Evolutionary conservation across 2,797 vertebrate genomes (phyloP), one percentile per base, ranked within the genome.

Genomic region (Falco novaeseelandiae): DNA sequence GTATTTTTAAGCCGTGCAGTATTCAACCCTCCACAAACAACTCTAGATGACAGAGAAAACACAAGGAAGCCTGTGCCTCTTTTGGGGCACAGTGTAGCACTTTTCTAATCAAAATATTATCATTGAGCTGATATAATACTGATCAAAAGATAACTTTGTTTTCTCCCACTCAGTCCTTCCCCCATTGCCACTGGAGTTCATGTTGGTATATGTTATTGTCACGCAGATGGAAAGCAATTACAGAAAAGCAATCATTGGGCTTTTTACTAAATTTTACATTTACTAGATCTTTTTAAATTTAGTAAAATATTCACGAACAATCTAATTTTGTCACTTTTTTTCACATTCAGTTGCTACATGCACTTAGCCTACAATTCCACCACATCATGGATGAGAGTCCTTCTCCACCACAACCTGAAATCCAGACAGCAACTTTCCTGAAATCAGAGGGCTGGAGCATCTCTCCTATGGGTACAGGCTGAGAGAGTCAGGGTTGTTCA

Each of bases 31-130:
- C 66, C 69, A 38, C 76, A 72, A 74, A 81, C 78, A 91, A 19
- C 62, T 61, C 52, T 3, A 40, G 55, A 40, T 17, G 76, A 30
- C 61, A 62, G 6, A 66, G 74, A 57, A 83, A 63, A 40, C 69
- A 79, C 29, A 65, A 51, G 66, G 44, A 71, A 87, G 77, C 32
- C 61, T 14, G 9, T 25, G 70, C 42, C 69, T 67, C 55, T 70
- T 14, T 22, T 52, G 38, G 69, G 73, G 55, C 55, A 90, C 8
- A 13, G 36, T 3, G n/a, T 9, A 20, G 48, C 16, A 26, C 21
- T 91, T 76, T 57, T 58, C 55, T 48, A 83, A 85, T 49, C 49
- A 89, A 93, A 95, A 87, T 57, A 70, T 77, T 84, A 76, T 86
- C 79, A 82, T 5, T 42, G 46, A 83, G 49, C 71, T 90, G 74